Base-by-base conservation (phyloP, 2,888 invertebrate species). In the Pollenia griseotomentosa region DNA sequence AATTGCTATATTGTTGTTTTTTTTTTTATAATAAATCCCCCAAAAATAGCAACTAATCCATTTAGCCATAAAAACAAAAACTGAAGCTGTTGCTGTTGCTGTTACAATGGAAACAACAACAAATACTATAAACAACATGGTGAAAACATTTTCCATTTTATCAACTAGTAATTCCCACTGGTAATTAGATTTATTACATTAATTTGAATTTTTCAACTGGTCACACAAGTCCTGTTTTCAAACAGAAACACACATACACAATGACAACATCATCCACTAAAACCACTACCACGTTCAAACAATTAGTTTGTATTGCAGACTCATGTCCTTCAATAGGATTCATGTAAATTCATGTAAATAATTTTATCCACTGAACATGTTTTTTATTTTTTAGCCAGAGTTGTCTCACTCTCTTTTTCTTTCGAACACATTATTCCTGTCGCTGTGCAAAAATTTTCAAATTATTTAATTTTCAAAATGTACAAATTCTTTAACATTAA, bases 161-260 rank as follows among this genome's bases (percentile, higher is more conserved):
- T 79, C 83, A 79, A 77, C 66, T 61, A 80, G 66, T 84, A 81
- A 87, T 84, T 84, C 84, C 77, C 84, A 84, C 78, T 84, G 73
- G 83, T 87, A 83, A 86, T 86, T 86, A 86, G 83, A 83, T 83
- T 86, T 86, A 87, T 84, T 81, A 87, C 81, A 55, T 84, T 84
- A 84, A 84, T 87, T 84, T 81, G 68, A 78, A 81, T 78, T 68
- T 87, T 84, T 84, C 68, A 81, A 81, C 81, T 78, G 66, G 81
- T 57, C 77, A 63, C 81, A 84, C 71, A 78, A 77, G 81, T 65
- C 44, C 74, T 66, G 57, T 53, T 71, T n/a, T 73, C 46, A 23
- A 46, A 12, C 16, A 33, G 48, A 51, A 14, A 40, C 40, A 74
- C 51, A 16, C 51, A 48, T 11, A 19, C 9, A 19, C 19, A 51